These are phyloP conservation scores for Pherbina coryleti DNA, from an alignment of 2,888 invertebrate genomes.

Conservation along the genomic window DNA sequence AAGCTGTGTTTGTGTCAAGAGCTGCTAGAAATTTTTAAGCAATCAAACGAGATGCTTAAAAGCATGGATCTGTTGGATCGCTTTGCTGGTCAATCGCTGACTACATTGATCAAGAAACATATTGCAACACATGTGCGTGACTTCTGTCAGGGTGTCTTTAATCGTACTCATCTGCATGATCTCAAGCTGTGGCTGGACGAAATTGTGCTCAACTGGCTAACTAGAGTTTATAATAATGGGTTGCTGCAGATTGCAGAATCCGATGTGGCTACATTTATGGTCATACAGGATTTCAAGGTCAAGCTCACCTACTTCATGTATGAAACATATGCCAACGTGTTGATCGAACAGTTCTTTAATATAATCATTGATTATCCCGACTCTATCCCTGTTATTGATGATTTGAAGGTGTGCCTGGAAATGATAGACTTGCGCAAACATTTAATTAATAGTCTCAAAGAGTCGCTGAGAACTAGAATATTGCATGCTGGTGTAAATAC, in stretches of 20 bases:
- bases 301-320: conserved; percentile 86
- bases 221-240: conserved; percentile 81
- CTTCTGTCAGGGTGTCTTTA: conserved; percentile 88
- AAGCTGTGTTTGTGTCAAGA: conserved; percentile 74
- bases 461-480: conserved; percentile 86
- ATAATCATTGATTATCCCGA: conserved; percentile 98
- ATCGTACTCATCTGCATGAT: conserved; percentile 82
- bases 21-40: conserved; percentile 76
- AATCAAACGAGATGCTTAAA: conserved; percentile 82
- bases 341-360: conserved; percentile 93
- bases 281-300: conserved; percentile 78
- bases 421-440: conserved; percentile 85
- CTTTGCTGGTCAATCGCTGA: conserved; percentile 86
- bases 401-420: conserved; percentile 86
- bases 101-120: conserved; percentile 84
- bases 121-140: conserved; percentile 88
- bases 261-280: conserved; percentile 72
- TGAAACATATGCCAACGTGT: conserved; percentile 87
- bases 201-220: conserved; percentile 89
- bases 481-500: conserved; percentile 97
- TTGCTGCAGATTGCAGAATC: conserved; percentile 73
- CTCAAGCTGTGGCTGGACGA: conserved; percentile 85
- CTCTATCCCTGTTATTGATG: conserved; percentile 92
- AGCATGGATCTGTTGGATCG: conserved; percentile 85
- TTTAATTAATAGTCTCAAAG: conserved; percentile 83